These are phyloP conservation scores for Anser brachyrhynchus DNA, from an alignment of 2,113 vertebrate genomes.

Conservation along the genomic window DNA sequence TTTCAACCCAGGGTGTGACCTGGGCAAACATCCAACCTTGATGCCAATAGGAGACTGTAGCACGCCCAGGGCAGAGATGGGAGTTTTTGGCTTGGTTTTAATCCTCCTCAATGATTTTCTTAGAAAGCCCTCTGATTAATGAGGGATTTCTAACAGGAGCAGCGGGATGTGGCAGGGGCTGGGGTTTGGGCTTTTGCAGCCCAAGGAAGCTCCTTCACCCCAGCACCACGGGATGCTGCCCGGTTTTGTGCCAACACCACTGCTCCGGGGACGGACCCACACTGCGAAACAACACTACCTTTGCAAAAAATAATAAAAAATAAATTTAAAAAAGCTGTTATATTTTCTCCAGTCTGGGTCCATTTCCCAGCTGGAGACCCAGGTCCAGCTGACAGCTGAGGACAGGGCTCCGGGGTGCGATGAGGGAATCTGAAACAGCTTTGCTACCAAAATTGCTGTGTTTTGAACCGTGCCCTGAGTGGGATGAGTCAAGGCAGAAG, in stretches of 20 bases:
- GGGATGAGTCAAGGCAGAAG: neutral
- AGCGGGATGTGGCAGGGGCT: neutral
- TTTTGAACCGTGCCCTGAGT: neutral
- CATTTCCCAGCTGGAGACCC: neutral
- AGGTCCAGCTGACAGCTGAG: neutral
- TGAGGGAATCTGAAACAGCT: neutral
- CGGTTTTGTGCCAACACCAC: neutral
- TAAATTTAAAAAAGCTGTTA: fast-evolving
- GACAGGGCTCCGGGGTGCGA: neutral
- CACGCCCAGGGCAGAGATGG: neutral
- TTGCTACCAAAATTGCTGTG: fast-evolving
- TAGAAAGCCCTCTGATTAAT: neutral
- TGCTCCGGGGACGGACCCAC: neutral
- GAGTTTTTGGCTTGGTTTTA: neutral
- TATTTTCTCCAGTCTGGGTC: neutral
- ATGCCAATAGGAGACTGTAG: neutral
- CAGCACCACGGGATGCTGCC: neutral
- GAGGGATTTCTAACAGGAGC: neutral
- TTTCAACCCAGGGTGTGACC: neutral
- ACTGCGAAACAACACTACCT: fast-evolving
- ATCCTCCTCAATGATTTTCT: neutral
- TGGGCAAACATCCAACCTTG: neutral
- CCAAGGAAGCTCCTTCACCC: fast-evolving
- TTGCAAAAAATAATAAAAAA: neutral
- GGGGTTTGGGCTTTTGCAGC: neutral